Base-by-base conservation (phyloP, 2,113 vertebrate species). In the Platichthys flesus region DNA sequence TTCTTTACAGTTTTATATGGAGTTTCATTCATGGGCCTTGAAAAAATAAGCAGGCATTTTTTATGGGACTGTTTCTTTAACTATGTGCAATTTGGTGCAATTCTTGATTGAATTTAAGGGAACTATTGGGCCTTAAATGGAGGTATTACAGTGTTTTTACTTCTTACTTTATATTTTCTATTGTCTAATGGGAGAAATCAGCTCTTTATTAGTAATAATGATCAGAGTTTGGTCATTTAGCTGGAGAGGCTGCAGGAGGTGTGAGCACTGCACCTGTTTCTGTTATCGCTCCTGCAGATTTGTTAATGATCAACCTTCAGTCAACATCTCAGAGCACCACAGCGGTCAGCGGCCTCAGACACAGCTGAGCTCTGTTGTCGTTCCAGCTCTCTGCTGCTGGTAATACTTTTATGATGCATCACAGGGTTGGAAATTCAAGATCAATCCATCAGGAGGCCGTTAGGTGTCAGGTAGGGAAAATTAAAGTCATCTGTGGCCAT, bases 221-320 rank as follows among this genome's bases (percentile, higher is more conserved):
- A 56, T 56, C n/a, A 0, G 21, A 23, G 54, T 21, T 56, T 56
- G 9, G 7, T 56, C 23, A 15, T 26, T 15, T 13, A 23, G 52
- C 54, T 16, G 45, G 0, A 15, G 14, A 16, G 12, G 45, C 15
- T 20, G 54, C 21, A 55, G 54, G 20, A 60, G 7, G 16, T 68
- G 59, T 65, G 40, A 54, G 13, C n/a, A 2, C 5, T 2, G 4
- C 68, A 73, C 56, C 24, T 57, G 58, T 52, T 45, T 18, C 23
- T 63, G 45, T 79, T 66, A 52, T 20, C 54, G 15, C 28, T 64
- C 60, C 28, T 72, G 31, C 31, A 35, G 23, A 2, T 62, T 42
- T 67, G 81, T 83, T 71, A 91, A 93, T 91, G 23, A 90, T 92
- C 91, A 81, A 89, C 89, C 18, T 18, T 74, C 26, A 78, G 82